Evolutionary conservation across 2,113 vertebrate species (phyloP), one percentile per base, ranked within the genome.

Genomic region (Scomber scombrus): DNA sequence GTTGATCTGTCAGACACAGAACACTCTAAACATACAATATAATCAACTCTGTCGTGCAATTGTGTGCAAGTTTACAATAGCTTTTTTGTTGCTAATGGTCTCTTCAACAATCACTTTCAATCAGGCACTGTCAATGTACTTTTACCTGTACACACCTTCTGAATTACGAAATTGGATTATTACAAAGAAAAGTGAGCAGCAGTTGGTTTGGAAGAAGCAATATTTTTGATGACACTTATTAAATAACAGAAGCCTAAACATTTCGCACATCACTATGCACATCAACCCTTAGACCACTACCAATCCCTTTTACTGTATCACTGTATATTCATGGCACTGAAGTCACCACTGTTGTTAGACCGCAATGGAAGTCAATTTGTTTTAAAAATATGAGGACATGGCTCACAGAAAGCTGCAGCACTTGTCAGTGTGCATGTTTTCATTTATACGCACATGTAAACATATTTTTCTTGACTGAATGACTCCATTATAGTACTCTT

Each of bases 281-380:
- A 84, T 76, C 56, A 84, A 74, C 73, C 73, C 63, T 51, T 46
- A 56, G 49, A 77, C 47, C 61, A 55, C 50, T 13, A 19, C 62
- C 10, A 4, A 73, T 88, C 79, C 21, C 50, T 88, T 81, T 78
- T 71, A 52, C 62, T 63, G n/a, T 65, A 70, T 50, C 49, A 47
- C 81, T 90, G 85, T 84, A 84, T 83, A 75, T 82, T 78, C 72
- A 80, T 66, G 60, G 82, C 50, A 63, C 81, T 72, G 63, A 72
- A 82, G 77, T 71, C 58, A 15, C 78, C 52, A 63, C 71, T 84
- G 82, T 90, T 91, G 78, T 88, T 90, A 34, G 51, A 78, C 79
- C 69, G 73, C 87, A 90, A 92, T 91, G 69, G 84, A 88, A 92
- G 71, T 89, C 82, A 89, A 86, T 90, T 89, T 81, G 83, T 83